Evolutionary conservation across 1,140 invertebrate species (phyloP).

Genomic region (Lordiphosa stackelbergi): DNA sequence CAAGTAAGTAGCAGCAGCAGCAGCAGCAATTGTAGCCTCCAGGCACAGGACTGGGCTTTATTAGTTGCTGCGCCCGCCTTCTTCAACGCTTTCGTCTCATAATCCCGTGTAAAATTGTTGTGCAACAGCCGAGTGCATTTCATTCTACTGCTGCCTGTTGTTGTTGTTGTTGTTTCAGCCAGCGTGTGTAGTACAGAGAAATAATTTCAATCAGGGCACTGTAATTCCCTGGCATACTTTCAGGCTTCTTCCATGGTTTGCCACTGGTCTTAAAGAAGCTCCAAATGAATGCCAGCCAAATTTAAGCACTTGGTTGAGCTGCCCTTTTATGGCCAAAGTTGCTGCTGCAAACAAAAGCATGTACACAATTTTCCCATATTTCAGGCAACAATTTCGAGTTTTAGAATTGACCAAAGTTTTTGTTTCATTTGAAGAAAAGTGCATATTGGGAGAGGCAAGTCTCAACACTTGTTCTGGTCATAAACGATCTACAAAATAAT

Average conservation of each 20-base stretch:
- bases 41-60: conserved; percentile 53
- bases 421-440: no score
- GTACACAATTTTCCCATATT: no score
- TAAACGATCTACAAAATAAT: no score
- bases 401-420: no score
- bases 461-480: no score
- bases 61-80: conserved; percentile 51
- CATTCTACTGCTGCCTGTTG: conserved; percentile 31
- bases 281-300: conserved; percentile 13
- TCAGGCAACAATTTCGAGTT: no score
- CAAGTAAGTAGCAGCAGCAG: conserved; percentile 45
- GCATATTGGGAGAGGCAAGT: no score
- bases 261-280: conserved; percentile 4
- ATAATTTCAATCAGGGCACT: conserved; percentile 71
- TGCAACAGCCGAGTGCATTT: conserved; percentile 59
- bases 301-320: conserved; percentile 4
- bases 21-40: conserved; percentile 28
- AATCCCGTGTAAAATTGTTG: conserved; percentile 70
- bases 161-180: conserved; percentile 7
- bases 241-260: conserved; percentile 20
- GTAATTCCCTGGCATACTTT: conserved; percentile 46
- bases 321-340: not conserved
- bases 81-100: conserved; percentile 26
- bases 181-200: conserved; percentile 48
- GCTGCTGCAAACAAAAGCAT: no score